Evolutionary conservation across 1,140 invertebrate species (phyloP).

Genomic region (Drosophila suzukii): DNA sequence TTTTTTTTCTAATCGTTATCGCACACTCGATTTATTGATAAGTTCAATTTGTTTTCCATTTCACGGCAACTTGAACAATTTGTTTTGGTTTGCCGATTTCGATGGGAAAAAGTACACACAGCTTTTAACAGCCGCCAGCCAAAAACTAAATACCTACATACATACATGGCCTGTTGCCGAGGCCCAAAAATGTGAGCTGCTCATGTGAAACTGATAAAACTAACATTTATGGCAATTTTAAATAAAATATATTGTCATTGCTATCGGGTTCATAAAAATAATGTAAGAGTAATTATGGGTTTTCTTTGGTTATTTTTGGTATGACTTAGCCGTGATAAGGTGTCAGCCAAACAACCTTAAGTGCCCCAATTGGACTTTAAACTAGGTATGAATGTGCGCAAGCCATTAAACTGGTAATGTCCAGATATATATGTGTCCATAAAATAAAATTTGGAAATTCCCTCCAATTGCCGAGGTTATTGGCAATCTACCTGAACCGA

Average conservation of each 20-base stretch:
- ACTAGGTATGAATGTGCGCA: slow-evolving; percentile 15
- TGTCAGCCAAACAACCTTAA: neutral
- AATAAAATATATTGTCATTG: neutral
- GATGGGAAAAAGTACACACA: slow-evolving; percentile 36
- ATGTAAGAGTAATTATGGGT: slow-evolving; percentile 3
- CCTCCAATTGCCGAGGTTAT: slow-evolving; percentile 18
- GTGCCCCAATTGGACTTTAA: slow-evolving; percentile 31
- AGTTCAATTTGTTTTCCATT: slow-evolving; percentile 81
- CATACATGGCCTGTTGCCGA: slow-evolving; percentile 7
- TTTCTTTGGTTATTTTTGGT: slow-evolving; percentile 4
- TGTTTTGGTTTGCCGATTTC: slow-evolving; percentile 55
- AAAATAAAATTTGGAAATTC: slow-evolving; percentile 1
- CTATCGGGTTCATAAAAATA: neutral
- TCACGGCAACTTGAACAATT: slow-evolving; percentile 75
- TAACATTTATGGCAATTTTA: neutral
- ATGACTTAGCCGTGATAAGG: slow-evolving; percentile 20
- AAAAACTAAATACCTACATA: neutral
- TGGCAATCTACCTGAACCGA: slow-evolving; percentile 2
- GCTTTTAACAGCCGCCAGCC: neutral
- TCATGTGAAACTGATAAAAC: slow-evolving; percentile 10
- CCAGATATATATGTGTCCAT: neutral
- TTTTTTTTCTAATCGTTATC: slow-evolving; percentile 70
- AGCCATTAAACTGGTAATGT: neutral
- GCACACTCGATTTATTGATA: slow-evolving; percentile 72
- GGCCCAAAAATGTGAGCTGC: slow-evolving; percentile 7